phyloP scores from a whole-genome alignment of 2,797 vertebrate species.

The Melanotaenia parkinsoni region DNA sequence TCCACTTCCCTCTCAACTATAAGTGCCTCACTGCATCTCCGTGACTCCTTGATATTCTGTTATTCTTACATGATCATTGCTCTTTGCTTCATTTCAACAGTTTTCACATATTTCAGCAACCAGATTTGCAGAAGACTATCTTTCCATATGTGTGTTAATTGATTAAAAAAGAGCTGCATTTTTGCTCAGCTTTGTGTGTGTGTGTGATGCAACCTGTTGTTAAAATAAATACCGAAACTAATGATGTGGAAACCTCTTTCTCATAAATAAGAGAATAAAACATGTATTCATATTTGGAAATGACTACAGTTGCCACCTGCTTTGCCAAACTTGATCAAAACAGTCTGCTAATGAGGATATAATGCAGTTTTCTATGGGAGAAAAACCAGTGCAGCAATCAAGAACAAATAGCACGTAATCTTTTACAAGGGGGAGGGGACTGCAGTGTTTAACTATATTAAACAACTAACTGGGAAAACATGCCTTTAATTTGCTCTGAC shows the following conservation, averaged over 20 bases:
- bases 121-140: conserved; percentile 15
- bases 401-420: conserved; percentile 38
- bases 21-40: conserved; percentile 17
- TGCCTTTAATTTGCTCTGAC: neutral
- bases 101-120: conserved; percentile 15
- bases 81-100: conserved; percentile 24
- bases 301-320: conserved; percentile 12
- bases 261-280: conserved; percentile 28
- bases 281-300: conserved; percentile 32
- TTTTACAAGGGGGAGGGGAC: neutral
- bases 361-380: conserved; percentile 28
- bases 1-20: conserved; percentile 34
- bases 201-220: conserved; percentile 6
- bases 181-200: conserved; percentile 6
- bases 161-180: conserved; percentile 11
- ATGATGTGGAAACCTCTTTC: conserved; percentile 14
- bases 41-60: conserved; percentile 37
- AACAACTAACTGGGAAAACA: conserved; percentile 48
- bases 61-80: conserved; percentile 24
- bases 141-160: conserved; percentile 6
- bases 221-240: conserved; percentile 19
- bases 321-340: conserved; percentile 33
- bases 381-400: conserved; percentile 27
- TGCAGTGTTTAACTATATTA: conserved; percentile 39
- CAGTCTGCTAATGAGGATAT: conserved; percentile 38